A percentile compares a stretch with the other conserved stretches of the same genome.
phyloP scores from a whole-genome alignment of 2,797 vertebrate species.

The Poeciliopsis presidionis region DNA sequence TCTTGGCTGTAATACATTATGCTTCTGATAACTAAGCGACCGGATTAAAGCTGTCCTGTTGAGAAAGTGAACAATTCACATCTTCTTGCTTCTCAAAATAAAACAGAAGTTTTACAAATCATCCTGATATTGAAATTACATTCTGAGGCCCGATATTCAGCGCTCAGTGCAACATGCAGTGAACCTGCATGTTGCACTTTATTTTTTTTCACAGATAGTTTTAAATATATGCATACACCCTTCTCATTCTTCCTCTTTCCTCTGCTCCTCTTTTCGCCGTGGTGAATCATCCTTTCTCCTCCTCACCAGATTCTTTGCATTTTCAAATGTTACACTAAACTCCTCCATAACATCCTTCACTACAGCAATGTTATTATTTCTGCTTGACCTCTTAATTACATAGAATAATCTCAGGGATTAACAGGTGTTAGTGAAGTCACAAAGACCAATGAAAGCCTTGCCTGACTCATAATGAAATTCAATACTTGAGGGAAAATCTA shows the following conservation, averaged over 20 bases:
- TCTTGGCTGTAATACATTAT: background rate
- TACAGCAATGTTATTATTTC: background rate
- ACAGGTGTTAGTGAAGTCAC: background rate
- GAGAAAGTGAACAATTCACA: background rate
- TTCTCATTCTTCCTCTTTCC: background rate
- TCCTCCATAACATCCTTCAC: background rate
- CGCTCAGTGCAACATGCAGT: background rate
- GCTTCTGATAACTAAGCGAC: background rate
- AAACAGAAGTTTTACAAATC: background rate
- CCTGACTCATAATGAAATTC: background rate
- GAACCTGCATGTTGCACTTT: too few relatives aligned
- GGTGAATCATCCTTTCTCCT: background rate
- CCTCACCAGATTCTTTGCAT: background rate
- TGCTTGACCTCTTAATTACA: background rate
- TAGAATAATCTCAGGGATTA: background rate
- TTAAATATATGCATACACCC: background rate
- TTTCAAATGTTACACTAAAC: background rate
- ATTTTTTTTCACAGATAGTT: background rate
- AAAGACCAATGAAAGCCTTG: background rate
- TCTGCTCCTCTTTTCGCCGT: background rate
- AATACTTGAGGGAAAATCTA: background rate
- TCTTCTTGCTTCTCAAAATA: background rate
- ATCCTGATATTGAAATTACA: background rate
- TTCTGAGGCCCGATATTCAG: background rate
- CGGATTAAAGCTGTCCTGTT: background rate